Base-by-base conservation (phyloP, 1,140 invertebrate genomes). In the Neoseiulus cucumeris region DNA sequence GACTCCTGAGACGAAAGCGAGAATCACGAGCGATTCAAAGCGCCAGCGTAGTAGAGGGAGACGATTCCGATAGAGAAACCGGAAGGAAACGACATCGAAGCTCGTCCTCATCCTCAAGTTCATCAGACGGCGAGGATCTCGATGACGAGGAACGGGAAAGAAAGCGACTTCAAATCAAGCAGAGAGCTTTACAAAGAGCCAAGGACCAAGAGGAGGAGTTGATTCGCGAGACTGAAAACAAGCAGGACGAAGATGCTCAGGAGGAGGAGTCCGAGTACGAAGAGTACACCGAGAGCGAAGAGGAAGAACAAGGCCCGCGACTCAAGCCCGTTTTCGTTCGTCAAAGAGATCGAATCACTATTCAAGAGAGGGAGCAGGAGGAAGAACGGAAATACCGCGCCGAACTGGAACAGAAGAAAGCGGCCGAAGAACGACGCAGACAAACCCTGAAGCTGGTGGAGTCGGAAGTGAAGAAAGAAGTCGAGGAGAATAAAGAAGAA, bases 271-370 rank as follows among this genome's bases (percentile, higher is more conserved):
- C 90, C 72, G 88, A 95, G 75, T 89, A 91, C 70, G 85, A 87
- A 29, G 89, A 82, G 67, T 78, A 74, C 25, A 78, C 79, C 68
- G 73, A 75, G 64, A 71, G 73, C 66, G 29, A 64, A 18, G 66
- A 45, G 29, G 64, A 33, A 18, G 22, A 18, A 30, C 84, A 84
- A 65, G 82, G 81, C 69, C 91, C 92, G 0, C 79, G 91, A 66
- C 80, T 98, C 7, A 98, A 98, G 73, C 95, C 95, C 5, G 87
- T 98, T 0, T 98, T 98, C 80, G 91, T 98, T 0, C 80, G 88
- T 68, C 96, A 95, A 69, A 84, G 84, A 68, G 93, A 98, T 73
- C 80, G 95, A 68, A 85, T 97, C 44, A 98, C 95, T 5, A 85
- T 98, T 42, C 85, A 91, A 71, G 93, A 98, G 73, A 87, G 87